phyloP scores from a whole-genome alignment of 2,113 vertebrate genomes.

The Sardina pilchardus region DNA sequence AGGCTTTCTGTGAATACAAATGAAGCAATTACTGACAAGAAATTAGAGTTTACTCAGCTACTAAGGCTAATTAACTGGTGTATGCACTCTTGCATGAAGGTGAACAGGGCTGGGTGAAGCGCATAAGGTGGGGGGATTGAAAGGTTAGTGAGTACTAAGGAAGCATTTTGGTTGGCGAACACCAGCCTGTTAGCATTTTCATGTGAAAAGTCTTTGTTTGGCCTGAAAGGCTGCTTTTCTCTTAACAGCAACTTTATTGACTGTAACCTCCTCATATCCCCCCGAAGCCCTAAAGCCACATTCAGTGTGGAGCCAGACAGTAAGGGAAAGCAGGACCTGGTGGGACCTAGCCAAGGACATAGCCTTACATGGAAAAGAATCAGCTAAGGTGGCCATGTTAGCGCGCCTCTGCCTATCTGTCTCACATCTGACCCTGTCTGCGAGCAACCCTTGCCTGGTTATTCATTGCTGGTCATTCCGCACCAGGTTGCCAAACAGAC shows the following conservation, averaged over 20 bases:
- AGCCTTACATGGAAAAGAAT: constrained; percentile 27
- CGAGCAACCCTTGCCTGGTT: not conserved
- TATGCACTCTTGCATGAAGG: not conserved
- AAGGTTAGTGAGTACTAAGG: constrained; percentile 5
- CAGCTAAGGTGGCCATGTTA: not conserved
- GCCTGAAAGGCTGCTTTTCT: constrained; percentile 50
- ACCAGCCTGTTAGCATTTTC: constrained; percentile 50
- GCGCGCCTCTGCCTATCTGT: constrained; percentile 9
- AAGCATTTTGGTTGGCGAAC: constrained; percentile 37
- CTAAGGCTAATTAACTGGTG: constrained; percentile 18
- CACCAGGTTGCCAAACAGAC: constrained; percentile 14
- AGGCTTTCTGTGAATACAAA: not conserved
- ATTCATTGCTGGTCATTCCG: not conserved
- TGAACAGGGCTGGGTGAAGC: constrained; percentile 18
- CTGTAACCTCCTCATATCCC: constrained; percentile 48
- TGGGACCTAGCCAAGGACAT: not conserved
- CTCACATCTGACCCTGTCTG: constrained; percentile 1
- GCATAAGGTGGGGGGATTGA: not conserved
- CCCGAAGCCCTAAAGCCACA: constrained; percentile 27
- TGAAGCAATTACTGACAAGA: constrained; percentile 16
- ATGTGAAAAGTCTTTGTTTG: constrained; percentile 59
- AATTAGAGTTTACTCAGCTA: constrained; percentile 16
- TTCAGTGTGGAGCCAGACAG: not conserved
- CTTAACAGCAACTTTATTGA: constrained; percentile 57
- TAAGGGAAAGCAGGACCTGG: constrained; percentile 23